Evolutionary conservation across 2,113 vertebrate genomes (phyloP).

Genomic region (Numenius arquata): DNA sequence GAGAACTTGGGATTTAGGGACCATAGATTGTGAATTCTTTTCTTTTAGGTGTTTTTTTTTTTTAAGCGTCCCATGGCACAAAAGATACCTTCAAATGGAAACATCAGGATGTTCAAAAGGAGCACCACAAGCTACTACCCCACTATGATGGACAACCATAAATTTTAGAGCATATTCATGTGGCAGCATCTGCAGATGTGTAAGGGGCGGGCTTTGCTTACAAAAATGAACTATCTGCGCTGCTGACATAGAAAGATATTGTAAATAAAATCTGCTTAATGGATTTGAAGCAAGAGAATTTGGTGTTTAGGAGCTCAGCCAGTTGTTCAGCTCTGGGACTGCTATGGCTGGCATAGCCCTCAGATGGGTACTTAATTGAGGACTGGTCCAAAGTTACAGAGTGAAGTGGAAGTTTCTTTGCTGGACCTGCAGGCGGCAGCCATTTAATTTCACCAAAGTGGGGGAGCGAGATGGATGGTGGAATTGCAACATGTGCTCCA

Average conservation of each 20-base stretch:
- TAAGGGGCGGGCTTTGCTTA: background rate
- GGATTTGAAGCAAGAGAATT: background rate
- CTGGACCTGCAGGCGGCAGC: background rate
- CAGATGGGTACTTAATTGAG: fast-evolving
- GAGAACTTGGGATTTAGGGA: constrained; percentile 51
- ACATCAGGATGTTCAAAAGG: background rate
- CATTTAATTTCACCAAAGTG: background rate
- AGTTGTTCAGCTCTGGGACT: background rate
- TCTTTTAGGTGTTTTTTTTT: background rate
- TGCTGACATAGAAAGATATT: background rate
- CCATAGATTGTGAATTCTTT: background rate
- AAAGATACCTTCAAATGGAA: background rate
- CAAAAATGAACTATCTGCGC: background rate
- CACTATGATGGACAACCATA: background rate
- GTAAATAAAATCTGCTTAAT: background rate
- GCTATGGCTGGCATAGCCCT: background rate
- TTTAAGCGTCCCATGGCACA: background rate
- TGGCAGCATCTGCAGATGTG: background rate
- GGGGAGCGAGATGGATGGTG: background rate
- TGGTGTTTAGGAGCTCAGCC: background rate
- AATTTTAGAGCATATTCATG: background rate
- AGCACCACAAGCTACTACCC: background rate
- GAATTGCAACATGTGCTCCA: background rate
- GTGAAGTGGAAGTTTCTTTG: background rate
- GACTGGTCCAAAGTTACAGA: background rate